phyloP scores from a whole-genome alignment of 2,888 invertebrate genomes.

The Drosophila rellima region DNA sequence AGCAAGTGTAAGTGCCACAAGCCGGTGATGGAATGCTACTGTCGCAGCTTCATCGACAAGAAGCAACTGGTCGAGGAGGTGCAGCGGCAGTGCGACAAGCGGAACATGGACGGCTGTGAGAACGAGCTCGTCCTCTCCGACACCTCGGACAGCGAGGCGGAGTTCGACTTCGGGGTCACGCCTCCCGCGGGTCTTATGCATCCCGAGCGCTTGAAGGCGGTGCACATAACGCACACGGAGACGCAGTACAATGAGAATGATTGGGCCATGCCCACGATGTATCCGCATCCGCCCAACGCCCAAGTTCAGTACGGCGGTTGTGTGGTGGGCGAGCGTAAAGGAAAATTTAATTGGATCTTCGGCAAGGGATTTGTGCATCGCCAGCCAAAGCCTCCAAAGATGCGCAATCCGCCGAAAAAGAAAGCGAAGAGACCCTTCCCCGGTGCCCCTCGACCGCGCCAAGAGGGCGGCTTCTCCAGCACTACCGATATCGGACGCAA shows the following conservation, averaged over 20 bases:
- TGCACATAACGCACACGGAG: slow-evolving; percentile 87
- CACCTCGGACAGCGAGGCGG: slow-evolving; percentile 87
- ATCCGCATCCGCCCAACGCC: slow-evolving; percentile 74
- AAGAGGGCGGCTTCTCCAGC: slow-evolving; percentile 33
- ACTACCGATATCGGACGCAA: not conserved
- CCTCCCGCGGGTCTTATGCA: slow-evolving; percentile 90
- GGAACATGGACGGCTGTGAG: slow-evolving; percentile 64
- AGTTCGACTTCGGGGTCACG: slow-evolving; percentile 90
- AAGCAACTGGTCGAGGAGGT: slow-evolving; percentile 86
- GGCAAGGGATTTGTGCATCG: slow-evolving; percentile 64
- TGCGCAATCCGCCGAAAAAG: slow-evolving; percentile 50
- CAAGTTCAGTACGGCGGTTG: slow-evolving; percentile 75
- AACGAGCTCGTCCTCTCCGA: slow-evolving; percentile 80
- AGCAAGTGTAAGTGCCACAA: slow-evolving; percentile 87
- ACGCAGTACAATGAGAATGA: slow-evolving; percentile 89
- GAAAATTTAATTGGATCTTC: slow-evolving; percentile 55
- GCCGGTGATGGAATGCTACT: slow-evolving; percentile 85
- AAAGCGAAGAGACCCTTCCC: slow-evolving; percentile 19
- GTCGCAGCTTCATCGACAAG: slow-evolving; percentile 84
- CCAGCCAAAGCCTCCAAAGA: slow-evolving; percentile 52
- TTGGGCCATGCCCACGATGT: slow-evolving; percentile 80
- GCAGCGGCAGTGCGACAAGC: slow-evolving; percentile 85
- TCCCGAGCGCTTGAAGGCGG: slow-evolving; percentile 86
- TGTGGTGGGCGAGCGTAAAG: slow-evolving; percentile 69
- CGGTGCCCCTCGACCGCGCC: slow-evolving; percentile 21